phyloP scores from a whole-genome alignment of 2,797 vertebrate genomes.

The Molothrus ater region DNA sequence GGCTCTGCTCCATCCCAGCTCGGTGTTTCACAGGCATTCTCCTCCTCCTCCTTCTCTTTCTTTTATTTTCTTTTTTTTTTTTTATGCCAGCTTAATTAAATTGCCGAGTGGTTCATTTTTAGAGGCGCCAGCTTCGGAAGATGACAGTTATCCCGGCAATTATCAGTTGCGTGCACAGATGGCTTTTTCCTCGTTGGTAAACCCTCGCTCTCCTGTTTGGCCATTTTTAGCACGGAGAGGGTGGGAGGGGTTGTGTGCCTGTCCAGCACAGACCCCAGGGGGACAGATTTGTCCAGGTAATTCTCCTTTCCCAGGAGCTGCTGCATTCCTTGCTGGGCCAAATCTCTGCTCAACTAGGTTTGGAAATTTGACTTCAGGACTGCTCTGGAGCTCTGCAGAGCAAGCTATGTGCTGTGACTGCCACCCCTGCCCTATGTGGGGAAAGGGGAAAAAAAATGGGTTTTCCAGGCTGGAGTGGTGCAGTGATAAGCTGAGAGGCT shows the following conservation, averaged over 20 bases:
- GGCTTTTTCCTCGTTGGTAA: conserved; percentile 47
- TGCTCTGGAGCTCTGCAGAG: not conserved
- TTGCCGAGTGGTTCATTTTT: conserved; percentile 66
- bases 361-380: not conserved
- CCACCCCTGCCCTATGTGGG: fast-evolving
- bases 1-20: conserved; percentile 43
- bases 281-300: not conserved
- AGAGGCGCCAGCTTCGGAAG: conserved; percentile 59
- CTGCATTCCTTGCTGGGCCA: fast-evolving
- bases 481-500: not conserved
- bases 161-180: conserved; percentile 57
- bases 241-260: not conserved
- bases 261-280: fast-evolving
- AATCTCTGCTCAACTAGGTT: not conserved
- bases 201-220: conserved; percentile 4
- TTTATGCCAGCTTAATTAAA: conserved; percentile 71
- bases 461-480: fast-evolving
- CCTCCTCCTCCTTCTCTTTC: not conserved
- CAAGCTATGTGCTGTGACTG: fast-evolving
- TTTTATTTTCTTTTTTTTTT: not conserved
- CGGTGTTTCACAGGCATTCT: conserved; percentile 42
- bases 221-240: not conserved
- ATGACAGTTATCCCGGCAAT: conserved; percentile 57
- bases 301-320: not conserved
- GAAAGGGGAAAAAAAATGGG: not conserved